Evolutionary conservation across 2,888 invertebrate species (phyloP).

Genomic region (Agonopterix alstromeriana): DNA sequence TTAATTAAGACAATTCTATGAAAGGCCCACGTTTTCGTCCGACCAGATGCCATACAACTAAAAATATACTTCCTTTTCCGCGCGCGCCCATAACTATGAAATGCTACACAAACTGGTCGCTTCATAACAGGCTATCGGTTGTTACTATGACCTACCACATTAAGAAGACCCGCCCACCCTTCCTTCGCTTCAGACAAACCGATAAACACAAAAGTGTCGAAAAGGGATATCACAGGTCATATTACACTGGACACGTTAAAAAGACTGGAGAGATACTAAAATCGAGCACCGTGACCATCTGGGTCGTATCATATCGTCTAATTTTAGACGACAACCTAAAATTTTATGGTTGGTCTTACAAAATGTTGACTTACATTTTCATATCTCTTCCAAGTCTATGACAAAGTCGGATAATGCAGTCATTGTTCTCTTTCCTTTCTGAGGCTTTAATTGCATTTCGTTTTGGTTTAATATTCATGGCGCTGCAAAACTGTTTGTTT

Average conservation of each 20-base stretch:
- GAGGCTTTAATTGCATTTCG: constrained; percentile 8
- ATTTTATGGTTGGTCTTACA: constrained; percentile 56
- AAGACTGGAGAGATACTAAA: constrained; percentile 69
- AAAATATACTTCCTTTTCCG: constrained; percentile 74
- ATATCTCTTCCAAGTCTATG: constrained; percentile 12
- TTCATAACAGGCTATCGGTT: constrained; percentile 67
- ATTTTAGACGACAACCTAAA: constrained; percentile 60
- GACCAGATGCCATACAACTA: constrained; percentile 66
- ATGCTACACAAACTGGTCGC: constrained; percentile 55
- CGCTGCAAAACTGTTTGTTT: neutral
- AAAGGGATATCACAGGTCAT: constrained; percentile 45
- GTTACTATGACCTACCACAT: constrained; percentile 48
- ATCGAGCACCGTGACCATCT: constrained; percentile 71
- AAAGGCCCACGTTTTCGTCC: constrained; percentile 46
- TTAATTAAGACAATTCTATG: constrained; percentile 70
- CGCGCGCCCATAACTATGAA: constrained; percentile 68
- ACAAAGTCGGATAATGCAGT: constrained; percentile 14
- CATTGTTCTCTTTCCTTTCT: constrained; percentile 18
- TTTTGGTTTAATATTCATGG: constrained; percentile 6
- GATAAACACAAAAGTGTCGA: constrained; percentile 30
- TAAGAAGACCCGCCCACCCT: constrained; percentile 37
- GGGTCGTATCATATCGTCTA: constrained; percentile 66
- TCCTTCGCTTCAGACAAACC: constrained; percentile 26
- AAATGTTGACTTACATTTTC: constrained; percentile 40
- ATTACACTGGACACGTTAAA: constrained; percentile 46